Evolutionary conservation across 2,888 invertebrate species (phyloP), one percentile per base, ranked within the genome.

Genomic region (Pachycephus smyrnensis): DNA sequence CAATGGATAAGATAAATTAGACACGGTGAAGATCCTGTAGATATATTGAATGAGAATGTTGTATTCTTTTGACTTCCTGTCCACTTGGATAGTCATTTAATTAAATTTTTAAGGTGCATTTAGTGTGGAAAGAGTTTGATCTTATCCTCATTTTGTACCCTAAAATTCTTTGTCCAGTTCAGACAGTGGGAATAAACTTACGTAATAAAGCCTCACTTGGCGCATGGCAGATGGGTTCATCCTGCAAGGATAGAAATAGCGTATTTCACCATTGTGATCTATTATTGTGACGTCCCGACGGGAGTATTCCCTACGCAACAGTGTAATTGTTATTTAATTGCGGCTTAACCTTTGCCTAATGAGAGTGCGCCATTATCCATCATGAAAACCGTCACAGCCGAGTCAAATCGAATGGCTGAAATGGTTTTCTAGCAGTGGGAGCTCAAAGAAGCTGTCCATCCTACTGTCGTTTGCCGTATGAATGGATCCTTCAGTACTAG

Each of bases 401-500:
- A 76, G 55, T 80, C 78, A 75, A 78, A 81, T 77, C 76, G 78
- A 79, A 75, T 55, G 75, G 40, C 69, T 77, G 40, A 32, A 76
- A 77, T 77, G 78, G 75, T 73, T 74, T 77, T 74, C n/a, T 73
- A 68, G 75, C 55, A 9, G 55, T 55, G 32, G 55, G 40, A 75
- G 79, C 81, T 81, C 77, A 82, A 82, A 82, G 80, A 73, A 75
- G 32, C 77, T 80, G 81, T 79, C 82, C 75, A 78, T 82, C 77
- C 80, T 76, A 76, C 79, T 77, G 80, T 81, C 79, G 77, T 80
- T 77, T 33, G 55, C 74, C 55, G 77, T 77, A 81, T 83, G 80
- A 83, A 82, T 83, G 80, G 76, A 69, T 77, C 74, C 76, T 74
- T 81, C 77, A 73, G 68, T 79, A 69, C 76, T 77, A 75, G 55